phyloP scores from a whole-genome alignment of 2,113 vertebrate species.

The Corythaeola cristata region DNA sequence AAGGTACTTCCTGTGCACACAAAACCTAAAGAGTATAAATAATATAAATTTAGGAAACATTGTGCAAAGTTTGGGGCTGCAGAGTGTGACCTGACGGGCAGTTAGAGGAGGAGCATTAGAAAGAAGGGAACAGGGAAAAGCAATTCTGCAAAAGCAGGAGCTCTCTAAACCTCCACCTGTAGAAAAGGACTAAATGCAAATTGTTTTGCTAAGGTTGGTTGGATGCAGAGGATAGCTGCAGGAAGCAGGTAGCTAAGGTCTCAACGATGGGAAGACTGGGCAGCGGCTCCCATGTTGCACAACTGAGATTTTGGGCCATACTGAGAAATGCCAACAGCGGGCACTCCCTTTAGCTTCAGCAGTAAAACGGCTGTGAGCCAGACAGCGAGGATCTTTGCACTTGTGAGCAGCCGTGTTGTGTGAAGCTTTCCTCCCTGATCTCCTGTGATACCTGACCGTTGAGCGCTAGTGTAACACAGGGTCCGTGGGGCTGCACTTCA shows the following conservation, averaged over 20 bases:
- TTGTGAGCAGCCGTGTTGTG: neutral
- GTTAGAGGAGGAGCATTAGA: neutral
- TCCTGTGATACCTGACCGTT: neutral
- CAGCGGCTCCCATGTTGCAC: rapidly evolving
- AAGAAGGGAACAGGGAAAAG: neutral
- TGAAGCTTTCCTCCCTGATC: neutral
- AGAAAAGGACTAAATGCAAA: neutral
- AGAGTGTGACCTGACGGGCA: neutral
- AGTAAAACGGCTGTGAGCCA: neutral
- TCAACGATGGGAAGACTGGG: neutral
- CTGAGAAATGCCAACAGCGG: rapidly evolving
- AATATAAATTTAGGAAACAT: neutral
- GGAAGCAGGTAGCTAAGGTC: neutral
- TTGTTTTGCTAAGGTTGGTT: neutral
- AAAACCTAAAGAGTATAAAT: neutral
- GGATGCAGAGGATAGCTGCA: neutral
- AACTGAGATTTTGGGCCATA: neutral
- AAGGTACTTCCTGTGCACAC: neutral
- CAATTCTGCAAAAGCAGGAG: neutral
- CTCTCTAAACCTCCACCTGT: neutral
- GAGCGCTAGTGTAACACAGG: rapidly evolving
- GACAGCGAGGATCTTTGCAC: neutral
- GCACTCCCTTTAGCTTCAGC: neutral
- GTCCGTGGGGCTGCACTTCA: rapidly evolving
- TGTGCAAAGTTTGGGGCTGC: neutral